Conservation (phyloP, 2,888 invertebrate species). For the Halictus ligatus region DNA sequence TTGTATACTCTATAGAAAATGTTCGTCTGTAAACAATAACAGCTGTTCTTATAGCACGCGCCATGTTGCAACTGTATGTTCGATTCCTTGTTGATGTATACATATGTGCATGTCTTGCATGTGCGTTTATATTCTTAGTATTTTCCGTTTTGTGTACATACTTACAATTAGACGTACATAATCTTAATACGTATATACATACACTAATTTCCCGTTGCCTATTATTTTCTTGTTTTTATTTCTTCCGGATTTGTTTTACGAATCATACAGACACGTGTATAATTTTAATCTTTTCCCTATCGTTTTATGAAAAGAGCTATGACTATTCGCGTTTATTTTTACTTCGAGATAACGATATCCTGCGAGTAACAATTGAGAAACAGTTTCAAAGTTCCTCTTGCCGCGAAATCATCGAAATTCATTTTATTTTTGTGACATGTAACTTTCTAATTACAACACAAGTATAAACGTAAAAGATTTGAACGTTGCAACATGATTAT, state of each 20-base stretch:
- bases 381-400: not conserved
- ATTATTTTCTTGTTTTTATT: not conserved
- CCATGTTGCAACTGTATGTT: conserved; percentile 70
- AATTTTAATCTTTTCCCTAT: not conserved
- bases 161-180: not conserved
- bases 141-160: not conserved
- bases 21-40: conserved; percentile 82
- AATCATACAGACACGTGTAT: no score
- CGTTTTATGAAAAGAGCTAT: not conserved
- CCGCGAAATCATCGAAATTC: not conserved
- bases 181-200: not conserved
- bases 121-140: not conserved
- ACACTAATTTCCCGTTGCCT: not conserved
- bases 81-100: not conserved
- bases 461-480: not conserved
- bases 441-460: not conserved
- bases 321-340: not conserved
- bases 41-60: conserved; percentile 77
- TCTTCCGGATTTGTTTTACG: not conserved
- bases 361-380: conserved; percentile 6
- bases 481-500: conserved; percentile 54
- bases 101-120: not conserved
- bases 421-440: not conserved
- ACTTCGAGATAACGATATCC: not conserved
- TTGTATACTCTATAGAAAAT: conserved; percentile 64